These are phyloP conservation scores for Peromyscus melanophrys DNA, from an alignment of 2,797 vertebrate species.

Conservation along the genomic window DNA sequence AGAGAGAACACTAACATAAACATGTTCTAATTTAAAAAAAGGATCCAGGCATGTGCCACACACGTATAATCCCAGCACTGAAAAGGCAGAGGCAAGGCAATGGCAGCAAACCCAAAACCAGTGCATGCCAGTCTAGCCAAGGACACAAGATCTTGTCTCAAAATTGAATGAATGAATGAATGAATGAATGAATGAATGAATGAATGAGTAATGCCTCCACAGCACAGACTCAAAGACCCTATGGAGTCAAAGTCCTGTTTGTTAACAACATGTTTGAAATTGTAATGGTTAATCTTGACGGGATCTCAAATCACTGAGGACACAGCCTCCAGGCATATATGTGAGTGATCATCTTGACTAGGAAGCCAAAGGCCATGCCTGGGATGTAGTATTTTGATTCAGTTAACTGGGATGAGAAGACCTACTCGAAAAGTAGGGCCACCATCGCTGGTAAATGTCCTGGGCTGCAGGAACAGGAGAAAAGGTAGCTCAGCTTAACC, in stretches of 20 bases:
- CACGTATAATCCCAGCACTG: not conserved
- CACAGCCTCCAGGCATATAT: not conserved
- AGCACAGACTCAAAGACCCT: slow-evolving; percentile 27
- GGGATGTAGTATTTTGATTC: not conserved
- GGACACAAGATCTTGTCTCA: not conserved
- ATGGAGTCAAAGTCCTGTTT: not conserved
- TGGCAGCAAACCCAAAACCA: not conserved
- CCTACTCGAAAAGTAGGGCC: not conserved
- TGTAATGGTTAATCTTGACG: not conserved
- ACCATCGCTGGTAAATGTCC: not conserved
- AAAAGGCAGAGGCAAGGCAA: not conserved
- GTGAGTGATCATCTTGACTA: not conserved
- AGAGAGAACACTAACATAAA: not conserved
- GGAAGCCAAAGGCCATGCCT: not conserved
- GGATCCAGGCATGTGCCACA: not conserved
- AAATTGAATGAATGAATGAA: slow-evolving; percentile 39
- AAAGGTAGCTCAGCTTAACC: not conserved
- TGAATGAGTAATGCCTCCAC: not conserved
- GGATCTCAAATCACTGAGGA: not conserved
- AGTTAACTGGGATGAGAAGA: not conserved
- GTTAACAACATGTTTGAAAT: not conserved
- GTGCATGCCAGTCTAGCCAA: not conserved
- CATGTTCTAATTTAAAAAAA: not conserved
- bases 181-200: not conserved
- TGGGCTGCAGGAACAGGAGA: not conserved